Base-by-base conservation (phyloP, 2,888 invertebrate genomes). In the Zele albiditarsus region DNA sequence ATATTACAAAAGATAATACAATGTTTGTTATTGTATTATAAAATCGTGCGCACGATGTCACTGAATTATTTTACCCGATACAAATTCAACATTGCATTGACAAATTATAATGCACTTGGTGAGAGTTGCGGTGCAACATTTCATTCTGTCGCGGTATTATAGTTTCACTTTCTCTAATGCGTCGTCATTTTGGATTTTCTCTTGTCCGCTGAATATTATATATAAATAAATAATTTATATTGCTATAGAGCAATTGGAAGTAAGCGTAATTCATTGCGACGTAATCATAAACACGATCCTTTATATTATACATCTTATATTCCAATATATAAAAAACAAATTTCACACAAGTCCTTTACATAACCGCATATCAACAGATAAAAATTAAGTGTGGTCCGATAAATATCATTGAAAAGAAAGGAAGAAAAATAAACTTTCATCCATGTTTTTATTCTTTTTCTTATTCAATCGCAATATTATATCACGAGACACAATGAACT, bases 151-250 rank as follows among this genome's bases (percentile, higher is more conserved):
- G 80, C 79, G 72, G 71, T 76, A 83, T 82, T 83, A 82, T 80
- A 83, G 84, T 84, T 84, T 84, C 84, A 84, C 84, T 84, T 84
- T 84, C 84, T 81, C 82, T 80, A 70, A 78, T 53, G 23, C 73
- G 69, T 78, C 77, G 68, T 76, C 57, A 78, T 57, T 46, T 68
- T 73, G 57, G 8, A 25, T 58, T 58, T 57, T 72, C 71, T 63
- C 75, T 73, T 69, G 77, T 74, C 70, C 63, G 65, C 53, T 46
- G 42, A 6, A 53, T 8, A 20, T 20, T n/a, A 46, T 53, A 53
- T 23, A 53, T 23, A 53, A 5, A n/a, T 46, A n/a, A n/a, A 46
- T n/a, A 14, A n/a, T 46, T n/a, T 53, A 20, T 53, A 53, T 53
- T 53, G 6, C 2, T 53, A 20, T 20, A 20, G 20, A 53, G 53